Conservation (phyloP, 2,888 invertebrate species). For the Dysmachus trigonus region DNA sequence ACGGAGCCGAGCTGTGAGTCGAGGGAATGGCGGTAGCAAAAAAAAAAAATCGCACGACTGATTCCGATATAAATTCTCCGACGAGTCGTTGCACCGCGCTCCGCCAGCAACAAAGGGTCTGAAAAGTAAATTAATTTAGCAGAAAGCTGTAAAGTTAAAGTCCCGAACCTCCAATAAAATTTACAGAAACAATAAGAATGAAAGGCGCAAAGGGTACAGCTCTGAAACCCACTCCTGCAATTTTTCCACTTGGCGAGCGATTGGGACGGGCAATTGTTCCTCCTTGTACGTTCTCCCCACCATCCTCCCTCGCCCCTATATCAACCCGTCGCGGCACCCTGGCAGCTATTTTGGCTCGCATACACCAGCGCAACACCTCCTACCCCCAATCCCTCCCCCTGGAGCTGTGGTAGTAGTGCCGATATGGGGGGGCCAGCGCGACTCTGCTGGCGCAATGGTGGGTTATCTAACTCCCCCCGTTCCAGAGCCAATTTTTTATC, state of each 20-base stretch:
- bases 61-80: constrained; percentile 30
- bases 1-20: background rate
- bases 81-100: constrained; percentile 31
- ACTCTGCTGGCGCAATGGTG: background rate
- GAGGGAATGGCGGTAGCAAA: background rate
- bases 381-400: background rate
- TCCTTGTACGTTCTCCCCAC: background rate
- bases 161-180: constrained; percentile 51
- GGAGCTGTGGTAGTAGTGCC: background rate
- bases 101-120: constrained; percentile 46
- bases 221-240: constrained; percentile 21
- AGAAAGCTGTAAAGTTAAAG: constrained; percentile 62
- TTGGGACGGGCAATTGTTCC: constrained; percentile 41
- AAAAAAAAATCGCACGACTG: constrained; percentile 30
- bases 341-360: constrained; percentile 24
- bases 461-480: constrained; percentile 28
- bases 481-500: constrained; percentile 39
- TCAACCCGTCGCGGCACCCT: background rate
- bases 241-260: constrained; percentile 41
- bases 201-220: constrained; percentile 40
- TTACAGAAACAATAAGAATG: constrained; percentile 32
- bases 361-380: background rate
- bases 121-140: constrained; percentile 62
- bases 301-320: background rate
- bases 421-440: background rate